These are phyloP conservation scores for Eira barbara DNA, from an alignment of 2,113 vertebrate species.

Conservation along the genomic window DNA sequence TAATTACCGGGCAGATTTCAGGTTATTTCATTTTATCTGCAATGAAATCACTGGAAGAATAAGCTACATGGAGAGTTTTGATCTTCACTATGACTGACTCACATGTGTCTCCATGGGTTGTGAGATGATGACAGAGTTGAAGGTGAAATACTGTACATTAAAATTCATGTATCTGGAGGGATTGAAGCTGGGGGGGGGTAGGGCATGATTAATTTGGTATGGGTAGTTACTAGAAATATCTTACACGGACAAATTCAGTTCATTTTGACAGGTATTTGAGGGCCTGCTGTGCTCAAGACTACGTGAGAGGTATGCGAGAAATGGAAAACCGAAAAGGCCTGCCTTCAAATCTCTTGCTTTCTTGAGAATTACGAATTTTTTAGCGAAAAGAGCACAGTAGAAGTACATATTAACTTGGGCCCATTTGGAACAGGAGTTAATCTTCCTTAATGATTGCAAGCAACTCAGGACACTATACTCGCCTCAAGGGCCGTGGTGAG, in stretches of 20 bases:
- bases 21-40: slow-evolving; percentile 54
- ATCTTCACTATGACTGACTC: slow-evolving; percentile 28
- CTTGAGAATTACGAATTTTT: neutral
- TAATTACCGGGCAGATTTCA: slow-evolving; percentile 53
- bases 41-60: neutral
- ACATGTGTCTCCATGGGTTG: neutral
- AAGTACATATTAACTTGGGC: neutral
- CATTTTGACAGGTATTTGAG: neutral
- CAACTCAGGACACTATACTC: neutral
- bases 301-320: neutral
- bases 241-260: neutral
- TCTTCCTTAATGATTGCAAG: neutral
- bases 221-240: neutral
- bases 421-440: neutral
- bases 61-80: slow-evolving; percentile 42
- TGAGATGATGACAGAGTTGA: neutral
- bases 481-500: neutral
- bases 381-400: neutral
- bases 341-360: neutral
- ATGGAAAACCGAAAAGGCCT: neutral
- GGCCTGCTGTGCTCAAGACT: neutral
- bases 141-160: neutral
- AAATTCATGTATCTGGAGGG: neutral
- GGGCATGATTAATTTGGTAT: neutral
- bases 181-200: neutral